These are phyloP conservation scores for Alloplasta piceator DNA, from an alignment of 2,888 invertebrate genomes.

Conservation along the genomic window DNA sequence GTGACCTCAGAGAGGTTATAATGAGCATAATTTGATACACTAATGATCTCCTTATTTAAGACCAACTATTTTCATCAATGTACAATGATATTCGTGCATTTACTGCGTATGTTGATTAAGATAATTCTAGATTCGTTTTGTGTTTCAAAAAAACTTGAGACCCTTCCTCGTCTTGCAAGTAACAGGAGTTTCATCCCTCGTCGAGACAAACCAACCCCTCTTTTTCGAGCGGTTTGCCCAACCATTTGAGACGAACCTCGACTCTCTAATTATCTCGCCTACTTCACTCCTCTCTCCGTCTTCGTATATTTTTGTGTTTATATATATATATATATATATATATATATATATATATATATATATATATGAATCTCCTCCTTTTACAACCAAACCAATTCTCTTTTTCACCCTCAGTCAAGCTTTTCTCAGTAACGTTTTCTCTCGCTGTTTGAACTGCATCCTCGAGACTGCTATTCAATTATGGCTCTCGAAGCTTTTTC, in stretches of 20 bases:
- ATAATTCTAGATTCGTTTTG: not conserved
- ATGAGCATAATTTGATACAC: no score
- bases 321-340: not conserved
- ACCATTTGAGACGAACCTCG: slow-evolving; percentile 36
- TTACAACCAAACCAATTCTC: slow-evolving; percentile 19
- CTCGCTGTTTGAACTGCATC: slow-evolving; percentile 43
- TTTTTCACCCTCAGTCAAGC: not conserved
- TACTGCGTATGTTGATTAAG: not conserved
- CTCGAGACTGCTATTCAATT: slow-evolving; percentile 50
- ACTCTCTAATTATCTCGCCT: slow-evolving; percentile 46
- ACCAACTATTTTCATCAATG: no score
- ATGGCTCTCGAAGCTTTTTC: slow-evolving; percentile 24
- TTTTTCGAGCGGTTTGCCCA: slow-evolving; percentile 28
- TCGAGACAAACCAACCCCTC: slow-evolving; percentile 10
- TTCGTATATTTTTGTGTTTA: slow-evolving; percentile 15
- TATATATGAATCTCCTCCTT: slow-evolving; percentile 15
- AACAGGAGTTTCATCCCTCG: not conserved
- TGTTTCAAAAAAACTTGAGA: slow-evolving; percentile 1
- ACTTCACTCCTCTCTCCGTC: slow-evolving; percentile 15
- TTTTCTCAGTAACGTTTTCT: slow-evolving; percentile 10
- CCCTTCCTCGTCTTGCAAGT: not conserved
- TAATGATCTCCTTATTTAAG: no score
- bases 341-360: not conserved
- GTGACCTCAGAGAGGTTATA: no score
- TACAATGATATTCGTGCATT: not conserved